Evolutionary conservation across 2,888 invertebrate genomes (phyloP).

Genomic region (Steinernema carpocapsae): DNA sequence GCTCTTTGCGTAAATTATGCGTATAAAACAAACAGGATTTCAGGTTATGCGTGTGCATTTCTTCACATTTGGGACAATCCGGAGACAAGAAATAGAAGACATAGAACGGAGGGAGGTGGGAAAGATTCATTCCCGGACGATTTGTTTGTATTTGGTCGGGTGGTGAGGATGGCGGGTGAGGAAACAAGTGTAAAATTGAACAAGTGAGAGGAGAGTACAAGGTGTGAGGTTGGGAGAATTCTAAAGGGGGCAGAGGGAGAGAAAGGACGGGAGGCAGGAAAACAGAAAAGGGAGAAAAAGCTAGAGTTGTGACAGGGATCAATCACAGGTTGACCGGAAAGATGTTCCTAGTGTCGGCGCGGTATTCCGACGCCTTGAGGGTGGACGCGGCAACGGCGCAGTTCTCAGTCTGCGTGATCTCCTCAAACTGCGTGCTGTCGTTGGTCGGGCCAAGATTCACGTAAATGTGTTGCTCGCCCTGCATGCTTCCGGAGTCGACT

Average conservation of each 20-base stretch:
- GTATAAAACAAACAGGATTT: slow-evolving; percentile 7
- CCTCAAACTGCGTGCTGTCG: slow-evolving; percentile 52
- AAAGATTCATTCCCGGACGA: neutral
- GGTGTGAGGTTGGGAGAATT: slow-evolving; percentile 28
- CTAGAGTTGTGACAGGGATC: neutral
- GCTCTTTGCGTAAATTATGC: slow-evolving; percentile 30
- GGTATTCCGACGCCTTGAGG: neutral
- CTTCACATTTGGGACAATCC: slow-evolving; percentile 16
- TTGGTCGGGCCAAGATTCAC: slow-evolving; percentile 45
- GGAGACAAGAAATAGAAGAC: slow-evolving; percentile 32
- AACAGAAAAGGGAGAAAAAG: slow-evolving; percentile 32
- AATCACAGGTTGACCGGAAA: slow-evolving; percentile 33
- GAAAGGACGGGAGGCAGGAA: slow-evolving; percentile 31
- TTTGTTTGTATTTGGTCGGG: slow-evolving; percentile 21
- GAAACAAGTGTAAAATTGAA: slow-evolving; percentile 44
- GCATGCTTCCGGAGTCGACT: slow-evolving; percentile 20
- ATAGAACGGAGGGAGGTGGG: slow-evolving; percentile 13
- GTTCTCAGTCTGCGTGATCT: slow-evolving; percentile 40
- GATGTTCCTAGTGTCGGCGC: slow-evolving; percentile 32
- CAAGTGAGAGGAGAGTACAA: slow-evolving; percentile 37
- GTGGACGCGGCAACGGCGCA: neutral
- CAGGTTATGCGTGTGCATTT: neutral
- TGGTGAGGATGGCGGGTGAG: neutral
- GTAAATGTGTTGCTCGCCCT: slow-evolving; percentile 49
- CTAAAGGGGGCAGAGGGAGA: neutral